phyloP scores from a whole-genome alignment of 2,797 vertebrate genomes.

The Enteromius mattozi region DNA sequence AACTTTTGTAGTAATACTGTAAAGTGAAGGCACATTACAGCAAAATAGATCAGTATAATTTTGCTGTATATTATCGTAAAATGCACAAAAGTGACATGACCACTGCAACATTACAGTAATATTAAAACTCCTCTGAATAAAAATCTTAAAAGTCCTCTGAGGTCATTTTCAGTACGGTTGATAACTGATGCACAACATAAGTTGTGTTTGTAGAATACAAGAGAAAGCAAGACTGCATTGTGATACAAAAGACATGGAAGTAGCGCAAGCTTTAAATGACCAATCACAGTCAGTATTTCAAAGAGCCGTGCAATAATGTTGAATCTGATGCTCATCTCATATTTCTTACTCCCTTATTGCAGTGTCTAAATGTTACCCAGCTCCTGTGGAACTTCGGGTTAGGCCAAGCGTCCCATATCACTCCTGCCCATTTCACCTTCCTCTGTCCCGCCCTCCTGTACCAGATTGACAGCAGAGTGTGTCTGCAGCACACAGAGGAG shows the following conservation, averaged over 20 bases:
- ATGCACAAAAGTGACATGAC: not conserved
- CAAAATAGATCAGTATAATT: not conserved
- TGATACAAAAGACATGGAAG: not conserved
- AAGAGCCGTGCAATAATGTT: not conserved
- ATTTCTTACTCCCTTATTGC: slow-evolving; percentile 17
- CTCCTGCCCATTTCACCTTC: slow-evolving; percentile 81
- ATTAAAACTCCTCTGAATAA: not conserved
- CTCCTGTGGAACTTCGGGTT: slow-evolving; percentile 84
- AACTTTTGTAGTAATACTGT: no score
- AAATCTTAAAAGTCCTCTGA: not conserved
- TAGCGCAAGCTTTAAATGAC: not conserved
- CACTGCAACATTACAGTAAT: not conserved
- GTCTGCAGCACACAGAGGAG: slow-evolving; percentile 76
- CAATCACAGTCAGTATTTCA: not conserved
- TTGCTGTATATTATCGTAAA: not conserved
- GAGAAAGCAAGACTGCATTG: not conserved
- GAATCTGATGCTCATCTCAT: not conserved
- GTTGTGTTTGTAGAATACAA: not conserved
- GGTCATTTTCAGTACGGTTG: not conserved
- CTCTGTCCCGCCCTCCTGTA: slow-evolving; percentile 86
- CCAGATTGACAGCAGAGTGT: slow-evolving; percentile 87
- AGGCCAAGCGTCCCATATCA: slow-evolving; percentile 75
- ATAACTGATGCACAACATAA: not conserved
- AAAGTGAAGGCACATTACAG: no score
- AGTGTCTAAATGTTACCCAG: slow-evolving; percentile 86